A percentile compares a stretch with the other conserved stretches of the same genome.
Conservation (phyloP, 2,113 vertebrate genomes). For the Zosterops pallidus region DNA sequence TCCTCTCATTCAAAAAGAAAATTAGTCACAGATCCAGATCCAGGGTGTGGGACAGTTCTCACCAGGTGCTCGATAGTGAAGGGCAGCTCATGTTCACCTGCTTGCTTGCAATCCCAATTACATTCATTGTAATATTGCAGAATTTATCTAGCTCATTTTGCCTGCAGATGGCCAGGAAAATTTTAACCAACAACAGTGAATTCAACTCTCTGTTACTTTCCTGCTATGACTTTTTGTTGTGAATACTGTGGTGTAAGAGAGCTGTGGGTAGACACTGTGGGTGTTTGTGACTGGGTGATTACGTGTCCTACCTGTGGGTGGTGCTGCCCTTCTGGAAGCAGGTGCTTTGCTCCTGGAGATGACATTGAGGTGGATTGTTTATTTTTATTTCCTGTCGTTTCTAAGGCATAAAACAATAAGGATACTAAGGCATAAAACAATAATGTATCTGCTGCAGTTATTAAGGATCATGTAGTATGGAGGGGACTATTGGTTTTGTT, state of each 20-base stretch:
- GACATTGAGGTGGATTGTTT: not conserved
- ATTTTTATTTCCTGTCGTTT: not conserved
- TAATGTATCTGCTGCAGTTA: not conserved
- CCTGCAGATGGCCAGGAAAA: not conserved
- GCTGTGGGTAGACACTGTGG: not conserved
- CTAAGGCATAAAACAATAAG: not conserved
- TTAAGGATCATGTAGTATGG: not conserved
- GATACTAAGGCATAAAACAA: not conserved
- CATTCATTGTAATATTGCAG: not conserved
- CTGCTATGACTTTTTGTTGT: not conserved
- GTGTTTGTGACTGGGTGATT: not conserved
- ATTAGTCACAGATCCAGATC: not conserved
- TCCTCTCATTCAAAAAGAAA: not conserved
- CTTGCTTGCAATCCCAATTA: not conserved
- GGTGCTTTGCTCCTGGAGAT: not conserved
- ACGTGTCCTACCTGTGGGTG: not conserved
- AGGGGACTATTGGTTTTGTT: not conserved
- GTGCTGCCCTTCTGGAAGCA: not conserved
- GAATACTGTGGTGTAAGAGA: not conserved
- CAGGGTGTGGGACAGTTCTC: not conserved
- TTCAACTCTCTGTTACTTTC: not conserved
- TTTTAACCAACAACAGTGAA: not conserved
- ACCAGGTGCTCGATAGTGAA: not conserved
- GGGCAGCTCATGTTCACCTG: not conserved
- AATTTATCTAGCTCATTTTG: not conserved